Evolutionary conservation across 2,797 vertebrate species (phyloP).

Genomic region (Intellagama lesueurii): DNA sequence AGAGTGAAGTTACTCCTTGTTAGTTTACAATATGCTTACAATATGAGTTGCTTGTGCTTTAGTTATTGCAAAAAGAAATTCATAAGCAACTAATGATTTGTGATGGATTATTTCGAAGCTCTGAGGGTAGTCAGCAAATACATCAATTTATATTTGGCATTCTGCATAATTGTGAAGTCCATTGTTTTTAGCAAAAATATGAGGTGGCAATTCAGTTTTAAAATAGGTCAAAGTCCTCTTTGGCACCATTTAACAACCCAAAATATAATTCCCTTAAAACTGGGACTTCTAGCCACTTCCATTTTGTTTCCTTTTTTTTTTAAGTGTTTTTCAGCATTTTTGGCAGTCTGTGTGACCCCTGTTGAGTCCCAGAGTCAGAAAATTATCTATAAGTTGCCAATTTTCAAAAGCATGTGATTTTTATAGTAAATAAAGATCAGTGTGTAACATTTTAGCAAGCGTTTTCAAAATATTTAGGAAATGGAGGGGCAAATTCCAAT

Average conservation of each 20-base stretch:
- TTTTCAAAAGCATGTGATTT: conserved; percentile 69
- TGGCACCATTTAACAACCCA: too few relatives aligned
- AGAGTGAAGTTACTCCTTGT: background rate
- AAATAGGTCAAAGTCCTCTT: too few relatives aligned
- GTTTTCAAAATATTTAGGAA: conserved; percentile 78
- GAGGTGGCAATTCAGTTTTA: too few relatives aligned
- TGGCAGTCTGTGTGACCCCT: too few relatives aligned
- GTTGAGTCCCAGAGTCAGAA: too few relatives aligned
- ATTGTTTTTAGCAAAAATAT: background rate
- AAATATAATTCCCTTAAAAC: too few relatives aligned
- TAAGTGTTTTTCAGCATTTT: too few relatives aligned
- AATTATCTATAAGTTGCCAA: too few relatives aligned
- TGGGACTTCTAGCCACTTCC: too few relatives aligned
- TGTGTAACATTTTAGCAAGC: conserved; percentile 75
- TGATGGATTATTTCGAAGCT: background rate
- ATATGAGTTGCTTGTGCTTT: background rate
- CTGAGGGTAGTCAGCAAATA: background rate
- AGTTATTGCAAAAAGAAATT: background rate
- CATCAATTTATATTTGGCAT: background rate
- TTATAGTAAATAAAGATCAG: conserved; percentile 69
- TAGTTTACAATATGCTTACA: background rate
- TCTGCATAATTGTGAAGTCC: background rate
- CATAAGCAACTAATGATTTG: background rate
- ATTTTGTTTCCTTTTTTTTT: too few relatives aligned
- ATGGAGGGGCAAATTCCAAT: conserved; percentile 76